These are phyloP conservation scores for Anseranas semipalmata DNA, from an alignment of 2,113 vertebrate species.

Conservation along the genomic window DNA sequence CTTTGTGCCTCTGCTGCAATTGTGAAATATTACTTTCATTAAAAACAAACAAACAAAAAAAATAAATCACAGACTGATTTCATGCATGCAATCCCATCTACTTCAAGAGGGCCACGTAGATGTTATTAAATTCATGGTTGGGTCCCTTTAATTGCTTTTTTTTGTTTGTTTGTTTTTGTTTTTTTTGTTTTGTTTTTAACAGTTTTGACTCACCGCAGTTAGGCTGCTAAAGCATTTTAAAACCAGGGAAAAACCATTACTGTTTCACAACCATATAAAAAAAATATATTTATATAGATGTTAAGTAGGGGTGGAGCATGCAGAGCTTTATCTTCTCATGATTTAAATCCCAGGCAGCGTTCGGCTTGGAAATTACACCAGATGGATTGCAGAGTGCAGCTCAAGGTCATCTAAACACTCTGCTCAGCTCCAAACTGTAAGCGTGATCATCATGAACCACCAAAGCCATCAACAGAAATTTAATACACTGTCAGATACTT, in stretches of 20 bases:
- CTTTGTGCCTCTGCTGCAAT: background rate
- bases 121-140: background rate
- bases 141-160: background rate
- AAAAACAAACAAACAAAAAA: background rate
- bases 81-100: rapidly evolving
- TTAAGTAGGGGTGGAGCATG: background rate
- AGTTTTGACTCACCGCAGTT: background rate
- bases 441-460: background rate
- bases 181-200: too few species aligned
- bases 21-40: background rate
- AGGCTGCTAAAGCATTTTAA: background rate
- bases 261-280: background rate
- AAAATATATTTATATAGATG: background rate
- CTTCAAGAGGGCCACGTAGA: background rate
- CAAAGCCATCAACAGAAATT: background rate
- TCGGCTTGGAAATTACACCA: background rate
- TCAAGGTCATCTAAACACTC: conserved; percentile 27
- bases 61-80: background rate
- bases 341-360: background rate
- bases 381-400: conserved; percentile 34
- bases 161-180: too few species aligned
- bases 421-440: background rate
- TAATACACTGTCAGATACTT: background rate
- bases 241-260: background rate
- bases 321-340: background rate